A percentile compares a stretch with the other conserved stretches of the same genome.
These are phyloP conservation scores for Rhynchonycteris naso DNA, from an alignment of 2,797 vertebrate species.

Conservation along the genomic window DNA sequence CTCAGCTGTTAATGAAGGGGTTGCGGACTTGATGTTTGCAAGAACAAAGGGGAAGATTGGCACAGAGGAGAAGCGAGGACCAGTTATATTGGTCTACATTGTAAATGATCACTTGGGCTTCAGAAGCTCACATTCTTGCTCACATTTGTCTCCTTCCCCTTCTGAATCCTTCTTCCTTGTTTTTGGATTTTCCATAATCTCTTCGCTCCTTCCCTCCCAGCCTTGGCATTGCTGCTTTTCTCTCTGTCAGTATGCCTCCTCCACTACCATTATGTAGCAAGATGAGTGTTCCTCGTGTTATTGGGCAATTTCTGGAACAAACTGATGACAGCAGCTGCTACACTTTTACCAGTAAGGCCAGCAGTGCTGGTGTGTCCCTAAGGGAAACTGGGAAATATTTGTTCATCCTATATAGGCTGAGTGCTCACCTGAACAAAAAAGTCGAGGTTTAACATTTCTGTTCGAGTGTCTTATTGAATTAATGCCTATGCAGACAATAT, in stretches of 20 bases:
- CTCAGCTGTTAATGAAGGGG: constrained; percentile 39
- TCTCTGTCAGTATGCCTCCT: constrained; percentile 34
- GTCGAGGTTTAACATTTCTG: neutral
- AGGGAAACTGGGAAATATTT: constrained; percentile 32
- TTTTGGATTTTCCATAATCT: neutral
- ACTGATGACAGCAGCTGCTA: constrained; percentile 63
- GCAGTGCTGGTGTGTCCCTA: neutral
- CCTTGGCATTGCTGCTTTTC: neutral
- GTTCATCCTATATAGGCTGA: constrained; percentile 5
- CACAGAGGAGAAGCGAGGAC: neutral
- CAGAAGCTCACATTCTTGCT: constrained; percentile 30
- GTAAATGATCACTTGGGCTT: neutral
- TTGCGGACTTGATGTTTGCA: neutral
- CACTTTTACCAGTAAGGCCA: constrained; percentile 58
- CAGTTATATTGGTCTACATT: neutral
- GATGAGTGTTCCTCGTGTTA: constrained; percentile 50
- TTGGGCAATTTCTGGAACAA: constrained; percentile 64
- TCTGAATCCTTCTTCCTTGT: constrained; percentile 19
- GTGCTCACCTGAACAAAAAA: constrained; percentile 10
- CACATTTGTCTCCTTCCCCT: neutral
- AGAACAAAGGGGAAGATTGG: neutral
- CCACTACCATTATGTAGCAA: constrained; percentile 10
- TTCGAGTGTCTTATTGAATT: constrained; percentile 14
- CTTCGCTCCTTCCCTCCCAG: neutral
- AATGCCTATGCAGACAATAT: constrained; percentile 10